Evolutionary conservation across 2,797 vertebrate species (phyloP).

Genomic region (Danio tinwini): DNA sequence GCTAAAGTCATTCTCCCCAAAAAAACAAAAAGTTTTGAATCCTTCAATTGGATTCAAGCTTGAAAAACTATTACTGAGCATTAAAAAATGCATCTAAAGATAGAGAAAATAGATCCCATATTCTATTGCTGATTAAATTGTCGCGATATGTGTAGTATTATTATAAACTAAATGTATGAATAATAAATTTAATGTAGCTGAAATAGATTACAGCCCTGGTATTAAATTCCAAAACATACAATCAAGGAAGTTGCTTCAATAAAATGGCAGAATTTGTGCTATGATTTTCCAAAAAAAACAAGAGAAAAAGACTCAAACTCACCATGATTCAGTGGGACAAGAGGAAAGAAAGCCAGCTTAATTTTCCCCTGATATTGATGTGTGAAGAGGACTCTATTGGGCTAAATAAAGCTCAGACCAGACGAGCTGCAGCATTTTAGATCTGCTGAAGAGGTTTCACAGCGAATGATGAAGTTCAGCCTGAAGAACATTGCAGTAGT

Average conservation of each 20-base stretch:
- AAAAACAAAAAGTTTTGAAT: slow-evolving; percentile 57
- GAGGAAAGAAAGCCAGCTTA: slow-evolving; percentile 65
- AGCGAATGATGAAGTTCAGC: no score
- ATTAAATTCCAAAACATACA: neutral
- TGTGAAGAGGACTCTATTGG: no score
- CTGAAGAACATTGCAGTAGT: no score
- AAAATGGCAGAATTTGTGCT: neutral
- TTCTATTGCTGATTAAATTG: no score
- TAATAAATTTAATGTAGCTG: neutral
- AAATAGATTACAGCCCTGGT: neutral
- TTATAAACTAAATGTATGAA: no score
- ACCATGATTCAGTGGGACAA: slow-evolving; percentile 67
- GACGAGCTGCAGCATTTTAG: no score
- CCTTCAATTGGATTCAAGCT: slow-evolving; percentile 61
- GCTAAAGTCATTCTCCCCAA: slow-evolving; percentile 64
- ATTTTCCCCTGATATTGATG: slow-evolving; percentile 58
- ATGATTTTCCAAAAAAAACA: neutral
- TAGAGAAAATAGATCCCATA: no score
- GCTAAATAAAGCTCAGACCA: no score
- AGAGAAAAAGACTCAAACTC: neutral
- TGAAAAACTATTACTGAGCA: slow-evolving; percentile 53
- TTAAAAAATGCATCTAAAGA: neutral
- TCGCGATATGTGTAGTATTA: no score
- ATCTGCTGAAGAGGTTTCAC: no score
- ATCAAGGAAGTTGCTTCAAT: neutral